phyloP scores from a whole-genome alignment of 2,113 vertebrate genomes.

The Verasper variegatus region DNA sequence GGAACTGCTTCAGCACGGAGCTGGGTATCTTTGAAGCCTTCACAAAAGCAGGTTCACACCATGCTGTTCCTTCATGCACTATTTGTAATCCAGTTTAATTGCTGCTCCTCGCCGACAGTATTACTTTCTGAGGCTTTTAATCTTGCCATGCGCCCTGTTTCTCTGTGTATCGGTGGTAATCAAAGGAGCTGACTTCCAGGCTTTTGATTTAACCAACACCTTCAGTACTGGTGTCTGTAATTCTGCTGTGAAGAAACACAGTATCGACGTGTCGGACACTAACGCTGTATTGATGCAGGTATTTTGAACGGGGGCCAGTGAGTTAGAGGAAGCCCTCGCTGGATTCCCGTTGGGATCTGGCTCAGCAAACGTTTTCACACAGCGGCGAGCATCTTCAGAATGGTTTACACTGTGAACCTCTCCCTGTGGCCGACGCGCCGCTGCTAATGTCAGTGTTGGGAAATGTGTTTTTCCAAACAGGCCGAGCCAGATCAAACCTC shows the following conservation, averaged over 20 bases:
- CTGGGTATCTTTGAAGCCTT: conserved; percentile 50
- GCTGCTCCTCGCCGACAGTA: not conserved
- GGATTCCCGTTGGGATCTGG: conserved; percentile 55
- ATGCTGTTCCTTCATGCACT: conserved; percentile 12
- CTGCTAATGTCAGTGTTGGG: conserved; percentile 62
- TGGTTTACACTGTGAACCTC: conserved; percentile 55
- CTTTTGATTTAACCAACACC: conserved; percentile 1
- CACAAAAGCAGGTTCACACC: conserved; percentile 36
- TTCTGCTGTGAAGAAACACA: not conserved
- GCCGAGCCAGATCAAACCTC: conserved; percentile 52
- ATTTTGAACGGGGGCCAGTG: conserved; percentile 27
- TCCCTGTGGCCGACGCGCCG: conserved; percentile 29
- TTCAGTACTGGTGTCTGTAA: not conserved
- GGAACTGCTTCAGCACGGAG: conserved; percentile 38
- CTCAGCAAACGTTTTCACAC: conserved; percentile 65
- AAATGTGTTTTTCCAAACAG: conserved; percentile 57
- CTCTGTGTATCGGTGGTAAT: not conserved
- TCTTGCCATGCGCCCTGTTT: not conserved
- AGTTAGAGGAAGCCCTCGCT: conserved; percentile 31
- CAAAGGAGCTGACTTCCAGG: conserved; percentile 11
- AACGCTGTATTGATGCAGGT: conserved; percentile 13
- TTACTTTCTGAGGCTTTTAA: conserved; percentile 11
- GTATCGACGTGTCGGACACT: conserved; percentile 4
- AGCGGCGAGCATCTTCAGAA: conserved; percentile 48
- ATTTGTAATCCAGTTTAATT: conserved; percentile 33